A percentile compares a stretch with the other conserved stretches of the same genome.
Evolutionary conservation across 2,797 vertebrate species (phyloP).

Genomic region (Chelon labrosus): DNA sequence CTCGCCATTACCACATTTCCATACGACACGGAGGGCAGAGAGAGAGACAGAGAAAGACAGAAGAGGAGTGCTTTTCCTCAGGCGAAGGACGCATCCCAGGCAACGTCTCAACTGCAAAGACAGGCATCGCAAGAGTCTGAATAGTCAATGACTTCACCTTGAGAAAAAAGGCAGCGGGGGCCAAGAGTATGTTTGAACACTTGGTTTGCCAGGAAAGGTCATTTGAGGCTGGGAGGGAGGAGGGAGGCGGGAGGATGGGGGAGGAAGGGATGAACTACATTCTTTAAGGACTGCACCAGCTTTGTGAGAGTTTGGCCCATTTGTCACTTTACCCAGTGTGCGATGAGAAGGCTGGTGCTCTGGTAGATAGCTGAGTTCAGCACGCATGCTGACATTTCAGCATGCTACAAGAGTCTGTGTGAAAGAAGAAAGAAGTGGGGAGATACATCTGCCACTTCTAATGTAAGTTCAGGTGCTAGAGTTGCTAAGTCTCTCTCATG

Average conservation of each 20-base stretch:
- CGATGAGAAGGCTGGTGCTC: conserved; percentile 4
- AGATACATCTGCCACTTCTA: background rate
- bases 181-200: conserved; percentile 54
- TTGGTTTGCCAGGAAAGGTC: conserved; percentile 64
- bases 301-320: conserved; percentile 54
- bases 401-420: background rate
- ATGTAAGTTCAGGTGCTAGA: background rate
- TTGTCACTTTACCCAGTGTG: conserved; percentile 34
- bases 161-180: conserved; percentile 39
- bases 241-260: background rate
- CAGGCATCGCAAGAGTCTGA: conserved; percentile 72
- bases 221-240: conserved; percentile 47
- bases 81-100: conserved; percentile 61
- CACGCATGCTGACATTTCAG: conserved; percentile 1
- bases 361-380: background rate
- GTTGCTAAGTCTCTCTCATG: background rate
- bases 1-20: conserved; percentile 35
- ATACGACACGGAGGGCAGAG: conserved; percentile 25
- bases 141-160: conserved; percentile 76
- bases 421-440: background rate
- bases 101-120: conserved; percentile 75
- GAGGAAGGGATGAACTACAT: conserved; percentile 25
- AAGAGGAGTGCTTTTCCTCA: conserved; percentile 35
- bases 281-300: conserved; percentile 52
- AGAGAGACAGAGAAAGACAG: conserved; percentile 27